phyloP scores from a whole-genome alignment of 2,113 vertebrate species.

The Laticauda laticaudata region DNA sequence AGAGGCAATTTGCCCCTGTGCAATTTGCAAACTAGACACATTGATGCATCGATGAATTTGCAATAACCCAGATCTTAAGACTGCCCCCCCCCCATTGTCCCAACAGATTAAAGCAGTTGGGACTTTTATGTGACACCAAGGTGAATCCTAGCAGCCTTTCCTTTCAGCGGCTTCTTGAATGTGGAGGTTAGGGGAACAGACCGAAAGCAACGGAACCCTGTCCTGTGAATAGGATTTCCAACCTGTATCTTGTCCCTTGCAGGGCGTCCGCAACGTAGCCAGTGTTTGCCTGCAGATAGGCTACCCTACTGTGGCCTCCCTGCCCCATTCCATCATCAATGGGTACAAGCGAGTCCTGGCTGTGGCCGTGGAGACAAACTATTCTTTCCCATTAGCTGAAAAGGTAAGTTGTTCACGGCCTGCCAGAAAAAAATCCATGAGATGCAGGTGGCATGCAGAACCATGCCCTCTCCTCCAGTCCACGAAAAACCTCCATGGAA shows the following conservation, averaged over 20 bases:
- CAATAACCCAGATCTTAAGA: neutral
- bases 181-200: no score
- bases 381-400: constrained; percentile 94
- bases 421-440: no score
- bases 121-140: neutral
- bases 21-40: no score
- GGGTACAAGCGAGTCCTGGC: constrained; percentile 95
- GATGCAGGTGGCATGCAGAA: no score
- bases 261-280: constrained; percentile 97
- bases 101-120: neutral
- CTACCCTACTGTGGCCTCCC: constrained; percentile 94
- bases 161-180: neutral
- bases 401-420: constrained; percentile 77
- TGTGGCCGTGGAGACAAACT: constrained; percentile 91
- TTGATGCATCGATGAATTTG: no score
- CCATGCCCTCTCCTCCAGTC: no score
- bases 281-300: constrained; percentile 95
- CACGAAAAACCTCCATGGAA: no score
- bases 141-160: neutral
- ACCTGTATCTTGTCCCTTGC: neutral
- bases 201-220: neutral
- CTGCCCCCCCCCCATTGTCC: neutral
- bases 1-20: no score
- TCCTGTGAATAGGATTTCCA: fast-evolving
- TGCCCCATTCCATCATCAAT: constrained; percentile 93